Base-by-base conservation (phyloP, 2,113 vertebrate species). In the Channa maculata region DNA sequence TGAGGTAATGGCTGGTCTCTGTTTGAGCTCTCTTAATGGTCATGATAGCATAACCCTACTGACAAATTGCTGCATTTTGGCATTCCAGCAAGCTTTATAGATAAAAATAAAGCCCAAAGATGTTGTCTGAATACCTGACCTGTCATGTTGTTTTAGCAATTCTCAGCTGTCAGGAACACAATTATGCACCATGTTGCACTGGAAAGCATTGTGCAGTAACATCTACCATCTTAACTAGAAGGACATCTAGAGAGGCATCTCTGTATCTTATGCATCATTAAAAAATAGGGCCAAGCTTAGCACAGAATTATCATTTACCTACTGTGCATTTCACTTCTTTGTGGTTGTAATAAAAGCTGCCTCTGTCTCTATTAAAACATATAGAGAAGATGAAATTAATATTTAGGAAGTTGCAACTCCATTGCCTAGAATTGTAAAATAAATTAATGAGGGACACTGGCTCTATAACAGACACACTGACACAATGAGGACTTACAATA, bases 51-150 rank as follows among this genome's bases (percentile, higher is more conserved):
- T 57, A 51, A 67, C n/a, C 24, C 52, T 57, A 43, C 8, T 34
- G 33, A 12, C 14, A 76, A 71, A 76, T 69, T 13, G 34, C 36
- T 55, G 9, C 33, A 34, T 50, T 61, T 43, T 2, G 8, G 12
- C 33, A 41, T 13, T 75, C 15, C 41, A 53, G 39, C 45, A 12
- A 37, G 45, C 53, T 7, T 64, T 8, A 7, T 33, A 79, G 12
- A 80, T 54, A 37, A 71, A 66, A 59, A 62, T 36, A 73, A 73
- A 78, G 60, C 55, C 49, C 6, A 67, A 65, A 51, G 38, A 38
- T 15, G 10, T 14, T 10, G 54, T 53, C 48, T 80, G 71, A 60
- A 60, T 37, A 24, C 34, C 59, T 65, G 60, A 65, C 41, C 66
- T 61, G 60, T 13, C 48, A 46, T 46, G 3, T 41, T 36, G 46